These are phyloP conservation scores for Acrocephalus scirpaceus DNA, from an alignment of 2,797 vertebrate genomes.

Conservation along the genomic window DNA sequence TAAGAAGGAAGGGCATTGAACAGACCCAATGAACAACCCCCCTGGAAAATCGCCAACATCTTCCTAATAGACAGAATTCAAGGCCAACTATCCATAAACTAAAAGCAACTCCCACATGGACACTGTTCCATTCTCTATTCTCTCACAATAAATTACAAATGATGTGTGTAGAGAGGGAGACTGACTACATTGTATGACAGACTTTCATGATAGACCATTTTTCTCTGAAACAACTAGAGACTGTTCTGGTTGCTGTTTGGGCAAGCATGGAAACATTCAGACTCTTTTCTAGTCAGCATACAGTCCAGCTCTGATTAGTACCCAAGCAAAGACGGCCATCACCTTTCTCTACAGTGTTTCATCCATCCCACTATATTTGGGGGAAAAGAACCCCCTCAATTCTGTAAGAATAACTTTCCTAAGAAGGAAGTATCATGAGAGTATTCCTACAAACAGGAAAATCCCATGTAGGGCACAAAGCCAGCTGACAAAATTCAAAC, in stretches of 20 bases:
- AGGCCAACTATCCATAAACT: constrained; percentile 34
- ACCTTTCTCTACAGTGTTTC: background rate
- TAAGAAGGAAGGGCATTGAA: background rate
- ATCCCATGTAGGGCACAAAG: background rate
- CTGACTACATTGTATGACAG: background rate
- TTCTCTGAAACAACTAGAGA: constrained; percentile 9
- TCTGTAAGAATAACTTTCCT: background rate
- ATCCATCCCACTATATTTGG: background rate
- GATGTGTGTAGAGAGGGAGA: background rate
- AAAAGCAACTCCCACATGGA: constrained; percentile 31
- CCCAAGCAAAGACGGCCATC: background rate
- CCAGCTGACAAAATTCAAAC: background rate
- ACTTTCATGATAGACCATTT: background rate
- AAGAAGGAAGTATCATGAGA: background rate
- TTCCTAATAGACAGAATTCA: background rate
- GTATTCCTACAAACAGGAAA: background rate
- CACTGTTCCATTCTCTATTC: background rate
- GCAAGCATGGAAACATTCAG: background rate
- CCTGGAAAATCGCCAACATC: background rate
- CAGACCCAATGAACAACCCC: background rate
- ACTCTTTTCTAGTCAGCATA: background rate
- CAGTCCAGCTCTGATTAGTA: background rate
- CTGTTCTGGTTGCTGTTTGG: background rate
- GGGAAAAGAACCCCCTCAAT: background rate
- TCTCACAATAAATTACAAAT: background rate